Evolutionary conservation across 2,797 vertebrate species (phyloP).

Genomic region (Corythornis leucogaster): DNA sequence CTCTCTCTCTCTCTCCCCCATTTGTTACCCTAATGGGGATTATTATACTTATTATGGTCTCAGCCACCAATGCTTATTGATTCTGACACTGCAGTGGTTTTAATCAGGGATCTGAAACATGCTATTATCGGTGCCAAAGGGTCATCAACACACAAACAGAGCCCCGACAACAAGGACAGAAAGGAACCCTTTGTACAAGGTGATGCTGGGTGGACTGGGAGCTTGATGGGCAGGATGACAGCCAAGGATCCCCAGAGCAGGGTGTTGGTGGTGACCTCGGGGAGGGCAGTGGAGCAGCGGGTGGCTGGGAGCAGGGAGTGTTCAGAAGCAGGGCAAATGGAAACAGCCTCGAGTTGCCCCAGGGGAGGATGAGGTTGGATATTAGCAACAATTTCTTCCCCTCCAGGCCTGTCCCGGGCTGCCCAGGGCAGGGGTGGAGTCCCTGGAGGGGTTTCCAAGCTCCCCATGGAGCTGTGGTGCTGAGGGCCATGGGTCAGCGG

Average conservation of each 20-base stretch:
- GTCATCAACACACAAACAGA: background rate
- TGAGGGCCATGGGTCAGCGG: background rate
- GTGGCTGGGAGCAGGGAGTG: background rate
- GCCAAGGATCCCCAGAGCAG: background rate
- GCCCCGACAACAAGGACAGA: background rate
- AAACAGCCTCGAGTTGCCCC: background rate
- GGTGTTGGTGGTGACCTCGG: fast-evolving
- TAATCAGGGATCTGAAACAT: constrained; percentile 16
- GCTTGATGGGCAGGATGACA: background rate
- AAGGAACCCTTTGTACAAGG: background rate
- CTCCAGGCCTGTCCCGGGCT: background rate
- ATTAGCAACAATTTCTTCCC: background rate
- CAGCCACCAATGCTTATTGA: constrained; percentile 41
- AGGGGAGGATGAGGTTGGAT: background rate
- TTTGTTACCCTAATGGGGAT: constrained; percentile 42
- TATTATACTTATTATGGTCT: constrained; percentile 52
- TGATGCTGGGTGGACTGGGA: background rate
- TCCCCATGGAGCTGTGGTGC: background rate
- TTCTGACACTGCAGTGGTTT: constrained; percentile 3
- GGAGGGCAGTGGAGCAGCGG: background rate
- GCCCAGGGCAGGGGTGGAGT: background rate
- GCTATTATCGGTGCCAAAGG: constrained; percentile 6
- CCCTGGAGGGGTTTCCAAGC: background rate
- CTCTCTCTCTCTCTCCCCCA: background rate
- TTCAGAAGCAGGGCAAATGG: background rate